Percentiles rank a stretch among this genome's conserved stretches.
These are phyloP conservation scores for Acronicta aceris DNA, from an alignment of 2,888 invertebrate genomes.

Conservation along the genomic window DNA sequence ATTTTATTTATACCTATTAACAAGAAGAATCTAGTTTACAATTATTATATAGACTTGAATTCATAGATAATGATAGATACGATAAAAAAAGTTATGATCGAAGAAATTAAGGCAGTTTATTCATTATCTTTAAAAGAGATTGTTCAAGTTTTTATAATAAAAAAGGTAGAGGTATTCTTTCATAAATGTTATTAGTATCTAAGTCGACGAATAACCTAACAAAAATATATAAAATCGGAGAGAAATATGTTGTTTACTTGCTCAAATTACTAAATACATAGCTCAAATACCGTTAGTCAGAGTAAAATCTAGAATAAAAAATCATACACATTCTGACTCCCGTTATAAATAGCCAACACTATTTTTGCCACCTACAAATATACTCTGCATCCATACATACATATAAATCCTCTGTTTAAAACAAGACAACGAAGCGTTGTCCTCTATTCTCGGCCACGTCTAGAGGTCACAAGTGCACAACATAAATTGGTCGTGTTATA, in stretches of 20 bases:
- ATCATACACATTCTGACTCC: constrained; percentile 14
- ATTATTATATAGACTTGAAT: no score
- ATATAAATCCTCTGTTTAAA: constrained; percentile 39
- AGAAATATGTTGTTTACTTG: neutral
- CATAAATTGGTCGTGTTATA: constrained; percentile 68
- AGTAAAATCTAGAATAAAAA: constrained; percentile 23
- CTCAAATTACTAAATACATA: constrained; percentile 14
- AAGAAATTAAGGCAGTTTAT: no score
- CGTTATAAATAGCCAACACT: constrained; percentile 36
- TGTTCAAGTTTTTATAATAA: no score
- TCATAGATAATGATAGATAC: no score
- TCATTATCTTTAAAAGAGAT: no score
- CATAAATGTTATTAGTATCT: no score
- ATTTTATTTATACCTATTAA: no score
- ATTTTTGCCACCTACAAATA: constrained; percentile 30
- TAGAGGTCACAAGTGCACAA: constrained; percentile 60
- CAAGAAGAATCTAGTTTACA: no score
- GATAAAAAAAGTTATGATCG: no score
- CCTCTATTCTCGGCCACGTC: constrained; percentile 48
- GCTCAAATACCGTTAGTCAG: constrained; percentile 14
- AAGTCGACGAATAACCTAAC: no score
- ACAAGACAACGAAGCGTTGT: constrained; percentile 30
- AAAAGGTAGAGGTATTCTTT: no score
- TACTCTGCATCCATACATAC: constrained; percentile 16
- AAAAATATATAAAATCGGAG: neutral